These are phyloP conservation scores for Limnodromus scolopaceus DNA, from an alignment of 2,797 vertebrate species.

Conservation along the genomic window DNA sequence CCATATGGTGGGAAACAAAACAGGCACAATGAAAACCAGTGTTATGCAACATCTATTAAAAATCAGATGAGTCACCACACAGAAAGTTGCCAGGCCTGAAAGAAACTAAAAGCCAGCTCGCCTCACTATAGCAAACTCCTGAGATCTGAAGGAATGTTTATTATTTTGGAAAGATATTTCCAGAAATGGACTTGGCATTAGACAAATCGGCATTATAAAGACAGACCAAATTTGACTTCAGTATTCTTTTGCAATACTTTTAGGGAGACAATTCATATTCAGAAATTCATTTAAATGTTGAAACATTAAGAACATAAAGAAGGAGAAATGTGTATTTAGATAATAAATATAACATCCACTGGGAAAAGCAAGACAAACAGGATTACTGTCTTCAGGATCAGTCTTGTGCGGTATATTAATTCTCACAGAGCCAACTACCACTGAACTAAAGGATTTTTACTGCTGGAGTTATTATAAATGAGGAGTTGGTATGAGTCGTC, in stretches of 20 bases:
- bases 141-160: not conserved
- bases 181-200: not conserved
- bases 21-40: slow-evolving; percentile 25
- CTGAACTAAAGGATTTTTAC: not conserved
- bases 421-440: not conserved
- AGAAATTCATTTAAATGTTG: not conserved
- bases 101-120: not conserved
- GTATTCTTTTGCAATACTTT: not conserved
- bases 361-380: not conserved
- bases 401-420: not conserved
- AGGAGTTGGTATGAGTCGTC: not conserved
- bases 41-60: slow-evolving; percentile 57
- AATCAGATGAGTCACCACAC: slow-evolving; percentile 54
- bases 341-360: not conserved
- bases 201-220: not conserved
- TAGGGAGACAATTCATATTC: not conserved
- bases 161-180: not conserved
- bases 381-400: not conserved
- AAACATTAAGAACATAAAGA: not conserved
- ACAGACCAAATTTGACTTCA: not conserved
- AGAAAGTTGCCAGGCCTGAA: slow-evolving; percentile 16
- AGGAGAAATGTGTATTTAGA: not conserved
- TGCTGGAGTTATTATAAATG: not conserved
- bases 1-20: slow-evolving; percentile 54
- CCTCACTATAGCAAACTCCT: not conserved